Conservation (phyloP, 2,113 vertebrate species). For the Trematocara marginatum region DNA sequence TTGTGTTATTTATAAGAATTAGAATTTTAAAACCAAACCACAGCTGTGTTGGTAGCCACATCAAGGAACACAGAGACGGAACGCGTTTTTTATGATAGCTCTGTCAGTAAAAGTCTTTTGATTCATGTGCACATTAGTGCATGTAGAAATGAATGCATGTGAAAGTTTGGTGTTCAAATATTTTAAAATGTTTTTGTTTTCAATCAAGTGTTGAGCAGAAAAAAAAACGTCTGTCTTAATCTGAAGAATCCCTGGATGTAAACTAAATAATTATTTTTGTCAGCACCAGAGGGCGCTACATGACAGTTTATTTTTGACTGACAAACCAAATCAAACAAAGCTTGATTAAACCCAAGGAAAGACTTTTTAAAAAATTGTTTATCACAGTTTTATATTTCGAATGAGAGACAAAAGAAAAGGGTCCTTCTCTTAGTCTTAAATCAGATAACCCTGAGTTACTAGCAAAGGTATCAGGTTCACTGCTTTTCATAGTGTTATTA, state of each 20-base stretch:
- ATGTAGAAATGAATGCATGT: neutral
- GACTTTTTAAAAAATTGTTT: neutral
- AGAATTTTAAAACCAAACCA: fast-evolving
- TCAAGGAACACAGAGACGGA: neutral
- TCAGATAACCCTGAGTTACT: neutral
- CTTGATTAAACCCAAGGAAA: neutral
- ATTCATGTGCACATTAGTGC: neutral
- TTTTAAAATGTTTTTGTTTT: neutral
- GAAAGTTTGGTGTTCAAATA: neutral
- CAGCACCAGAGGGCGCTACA: neutral
- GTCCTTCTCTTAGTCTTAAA: neutral
- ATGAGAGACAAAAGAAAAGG: neutral
- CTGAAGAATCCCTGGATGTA: neutral
- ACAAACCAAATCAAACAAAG: neutral
- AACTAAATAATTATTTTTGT: neutral
- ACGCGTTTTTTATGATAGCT: fast-evolving
- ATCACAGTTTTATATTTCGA: neutral
- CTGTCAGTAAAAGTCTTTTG: neutral
- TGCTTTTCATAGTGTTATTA: neutral
- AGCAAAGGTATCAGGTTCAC: neutral
- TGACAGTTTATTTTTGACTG: neutral
- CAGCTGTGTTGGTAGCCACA: neutral
- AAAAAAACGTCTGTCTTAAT: neutral
- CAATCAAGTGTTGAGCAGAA: neutral
- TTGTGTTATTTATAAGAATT: neutral